Evolutionary conservation across 2,113 vertebrate genomes (phyloP).

Genomic region (Crotalus helleri): DNA sequence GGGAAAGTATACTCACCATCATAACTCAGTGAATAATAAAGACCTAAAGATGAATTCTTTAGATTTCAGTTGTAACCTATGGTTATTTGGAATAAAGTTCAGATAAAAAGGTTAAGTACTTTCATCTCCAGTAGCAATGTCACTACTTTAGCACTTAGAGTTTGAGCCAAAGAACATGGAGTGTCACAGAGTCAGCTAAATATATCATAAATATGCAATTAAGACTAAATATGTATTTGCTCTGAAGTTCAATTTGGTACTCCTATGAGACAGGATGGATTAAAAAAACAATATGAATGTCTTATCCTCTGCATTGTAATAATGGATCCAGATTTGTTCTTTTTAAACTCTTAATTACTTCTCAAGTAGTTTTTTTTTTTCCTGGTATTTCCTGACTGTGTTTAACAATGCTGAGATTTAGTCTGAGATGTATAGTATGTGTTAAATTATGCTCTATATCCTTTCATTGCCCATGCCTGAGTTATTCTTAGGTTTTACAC

Average conservation of each 20-base stretch:
- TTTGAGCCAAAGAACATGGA: not conserved
- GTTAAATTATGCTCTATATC: not conserved
- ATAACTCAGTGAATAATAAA: conserved; percentile 34
- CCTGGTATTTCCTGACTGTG: not conserved
- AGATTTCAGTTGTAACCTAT: conserved; percentile 19
- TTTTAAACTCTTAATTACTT: not conserved
- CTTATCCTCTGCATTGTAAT: not conserved
- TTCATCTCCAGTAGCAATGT: conserved; percentile 11
- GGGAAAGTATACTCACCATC: conserved; percentile 14
- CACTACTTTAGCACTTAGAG: conserved; percentile 12
- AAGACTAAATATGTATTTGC: not conserved
- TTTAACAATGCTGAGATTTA: not conserved
- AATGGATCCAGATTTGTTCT: not conserved
- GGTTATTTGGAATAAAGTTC: conserved; percentile 26
- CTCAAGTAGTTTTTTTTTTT: not conserved
- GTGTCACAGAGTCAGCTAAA: not conserved
- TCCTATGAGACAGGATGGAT: not conserved
- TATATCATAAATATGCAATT: not conserved
- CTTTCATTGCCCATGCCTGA: not conserved
- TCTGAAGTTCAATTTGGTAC: not conserved
- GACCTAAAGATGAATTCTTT: not conserved
- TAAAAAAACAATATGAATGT: not conserved
- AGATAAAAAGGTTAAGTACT: not conserved
- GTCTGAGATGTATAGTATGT: not conserved
- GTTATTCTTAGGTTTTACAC: not conserved